Evolutionary conservation across 23 tunicate genomes (phyloP).

Genomic region (Styela plicata): DNA sequence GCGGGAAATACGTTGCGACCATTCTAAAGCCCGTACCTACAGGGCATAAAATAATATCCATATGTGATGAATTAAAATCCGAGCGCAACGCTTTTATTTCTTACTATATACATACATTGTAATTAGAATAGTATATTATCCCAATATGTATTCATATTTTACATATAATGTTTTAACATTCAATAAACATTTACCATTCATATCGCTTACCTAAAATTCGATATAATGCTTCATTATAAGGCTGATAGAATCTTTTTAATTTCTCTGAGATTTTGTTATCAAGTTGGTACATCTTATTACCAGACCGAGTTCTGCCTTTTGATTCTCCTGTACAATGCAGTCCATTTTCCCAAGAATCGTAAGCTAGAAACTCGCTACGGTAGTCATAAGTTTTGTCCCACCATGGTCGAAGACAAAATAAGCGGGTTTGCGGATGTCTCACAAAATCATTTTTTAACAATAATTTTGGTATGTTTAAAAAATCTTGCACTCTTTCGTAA

Average conservation of each 20-base stretch:
- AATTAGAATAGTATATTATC: too few species aligned
- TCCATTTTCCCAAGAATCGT: conserved; percentile 7
- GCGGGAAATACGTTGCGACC: too few species aligned
- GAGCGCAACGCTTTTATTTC: too few species aligned
- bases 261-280: background rate
- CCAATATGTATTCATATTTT: too few species aligned
- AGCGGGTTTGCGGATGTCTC: background rate
- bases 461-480: conserved; percentile 11
- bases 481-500: conserved; percentile 6
- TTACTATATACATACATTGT: too few species aligned
- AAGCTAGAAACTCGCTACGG: background rate
- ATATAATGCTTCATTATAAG: conserved; percentile 1
- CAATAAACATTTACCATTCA: background rate
- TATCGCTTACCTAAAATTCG: background rate
- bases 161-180: too few species aligned
- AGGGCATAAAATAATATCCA: too few species aligned
- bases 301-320: conserved; percentile 14
- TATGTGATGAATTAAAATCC: too few species aligned
- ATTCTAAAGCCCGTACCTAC: too few species aligned
- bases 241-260: conserved; percentile 5
- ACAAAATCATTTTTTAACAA: conserved; percentile 8
- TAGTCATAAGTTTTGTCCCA: conserved; percentile 21
- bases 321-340: background rate
- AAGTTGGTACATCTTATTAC: background rate
- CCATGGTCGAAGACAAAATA: conserved; percentile 33